Percentiles rank a stretch among this genome's conserved stretches.
These are phyloP conservation scores for Charina bottae DNA, from an alignment of 2,113 vertebrate genomes.

Conservation along the genomic window DNA sequence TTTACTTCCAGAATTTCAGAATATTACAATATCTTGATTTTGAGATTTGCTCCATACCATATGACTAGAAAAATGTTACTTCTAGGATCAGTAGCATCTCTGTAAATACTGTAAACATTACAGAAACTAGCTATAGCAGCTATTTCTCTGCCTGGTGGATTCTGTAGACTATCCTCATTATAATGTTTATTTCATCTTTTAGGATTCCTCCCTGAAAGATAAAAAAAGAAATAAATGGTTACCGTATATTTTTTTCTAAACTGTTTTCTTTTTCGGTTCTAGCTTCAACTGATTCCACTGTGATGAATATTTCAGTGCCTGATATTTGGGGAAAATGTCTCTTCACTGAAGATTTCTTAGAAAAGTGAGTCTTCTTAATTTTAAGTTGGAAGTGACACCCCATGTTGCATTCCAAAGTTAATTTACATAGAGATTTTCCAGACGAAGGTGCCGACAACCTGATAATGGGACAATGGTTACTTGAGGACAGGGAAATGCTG, in stretches of 20 bases:
- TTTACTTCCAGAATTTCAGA: background rate
- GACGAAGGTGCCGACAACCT: background rate
- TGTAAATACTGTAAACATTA: background rate
- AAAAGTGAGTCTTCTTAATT: constrained; percentile 72
- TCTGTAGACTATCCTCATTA: background rate
- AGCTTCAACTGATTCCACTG: constrained; percentile 54
- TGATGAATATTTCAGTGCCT: constrained; percentile 44
- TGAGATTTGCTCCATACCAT: background rate
- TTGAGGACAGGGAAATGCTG: background rate
- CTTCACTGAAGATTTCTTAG: constrained; percentile 69
- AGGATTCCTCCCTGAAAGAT: constrained; percentile 12
- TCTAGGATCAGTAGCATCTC: background rate
- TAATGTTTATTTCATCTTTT: background rate
- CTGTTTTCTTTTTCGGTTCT: constrained; percentile 35
- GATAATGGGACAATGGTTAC: background rate
- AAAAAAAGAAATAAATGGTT: constrained; percentile 22
- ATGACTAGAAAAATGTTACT: background rate
- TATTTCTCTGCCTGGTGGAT: background rate
- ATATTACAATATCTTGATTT: background rate
- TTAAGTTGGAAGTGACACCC: constrained; percentile 7
- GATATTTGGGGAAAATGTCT: constrained; percentile 68
- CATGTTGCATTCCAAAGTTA: background rate
- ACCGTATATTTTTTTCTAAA: background rate
- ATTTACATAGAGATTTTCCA: background rate
- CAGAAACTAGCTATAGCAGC: background rate